Evolutionary conservation across 2,113 vertebrate species (phyloP).

Genomic region (Caranx ignobilis): DNA sequence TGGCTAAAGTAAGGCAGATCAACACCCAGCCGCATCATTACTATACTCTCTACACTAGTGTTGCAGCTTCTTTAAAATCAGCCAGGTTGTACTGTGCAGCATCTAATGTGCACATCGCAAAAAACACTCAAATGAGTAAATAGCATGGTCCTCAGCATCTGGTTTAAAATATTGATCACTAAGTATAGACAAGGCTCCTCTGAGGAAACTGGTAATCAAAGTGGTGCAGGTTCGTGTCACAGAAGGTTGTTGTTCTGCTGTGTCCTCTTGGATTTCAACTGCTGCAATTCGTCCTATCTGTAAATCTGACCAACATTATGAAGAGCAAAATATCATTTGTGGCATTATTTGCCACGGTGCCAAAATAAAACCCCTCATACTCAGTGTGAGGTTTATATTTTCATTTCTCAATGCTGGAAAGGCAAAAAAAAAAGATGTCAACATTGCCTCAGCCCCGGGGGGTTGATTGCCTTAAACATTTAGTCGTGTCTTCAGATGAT

Average conservation of each 20-base stretch:
- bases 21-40: neutral
- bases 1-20: neutral
- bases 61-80: neutral
- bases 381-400: neutral
- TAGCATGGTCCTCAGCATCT: too few relatives aligned
- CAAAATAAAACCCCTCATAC: neutral
- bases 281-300: neutral
- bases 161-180: too few relatives aligned
- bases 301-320: constrained; percentile 2
- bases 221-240: too few relatives aligned
- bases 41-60: neutral
- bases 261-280: too few relatives aligned
- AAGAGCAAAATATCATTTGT: neutral
- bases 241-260: too few relatives aligned
- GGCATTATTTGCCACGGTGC: neutral
- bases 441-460: neutral
- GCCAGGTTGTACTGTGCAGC: neutral
- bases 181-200: too few relatives aligned
- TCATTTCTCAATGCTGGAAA: neutral
- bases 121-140: too few relatives aligned
- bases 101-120: too few relatives aligned
- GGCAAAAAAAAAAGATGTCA: neutral
- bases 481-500: neutral
- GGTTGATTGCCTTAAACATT: neutral
- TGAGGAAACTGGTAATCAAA: too few relatives aligned